A percentile compares a stretch with the other conserved stretches of the same genome.
phyloP scores from a whole-genome alignment of 1,140 invertebrate species.

The Pogonomyrmex californicus region DNA sequence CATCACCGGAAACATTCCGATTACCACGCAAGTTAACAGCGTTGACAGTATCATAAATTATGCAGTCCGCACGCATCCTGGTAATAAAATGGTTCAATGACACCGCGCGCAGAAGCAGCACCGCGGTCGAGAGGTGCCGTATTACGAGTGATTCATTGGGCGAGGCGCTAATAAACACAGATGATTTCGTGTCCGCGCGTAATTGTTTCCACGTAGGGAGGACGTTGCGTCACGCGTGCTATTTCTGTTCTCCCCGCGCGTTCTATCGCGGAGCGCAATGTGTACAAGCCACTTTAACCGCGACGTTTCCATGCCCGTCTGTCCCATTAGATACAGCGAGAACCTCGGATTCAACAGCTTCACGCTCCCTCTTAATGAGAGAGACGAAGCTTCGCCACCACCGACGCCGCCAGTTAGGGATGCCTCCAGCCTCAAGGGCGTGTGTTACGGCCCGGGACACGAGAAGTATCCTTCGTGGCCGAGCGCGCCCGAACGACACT shows the following conservation, averaged over 20 bases:
- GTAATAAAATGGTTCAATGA: constrained; percentile 75
- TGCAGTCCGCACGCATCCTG: constrained; percentile 62
- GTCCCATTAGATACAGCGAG: constrained; percentile 83
- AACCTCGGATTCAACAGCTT: constrained; percentile 86
- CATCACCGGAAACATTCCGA: constrained; percentile 55
- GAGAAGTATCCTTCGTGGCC: constrained; percentile 95
- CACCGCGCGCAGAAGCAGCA: constrained; percentile 32
- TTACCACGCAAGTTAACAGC: constrained; percentile 67
- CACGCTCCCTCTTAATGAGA: constrained; percentile 84
- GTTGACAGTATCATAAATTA: constrained; percentile 74
- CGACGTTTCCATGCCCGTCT: constrained; percentile 29
- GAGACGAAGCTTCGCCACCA: constrained; percentile 86
- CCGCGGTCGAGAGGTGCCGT: constrained; percentile 33
- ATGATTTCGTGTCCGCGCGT: constrained; percentile 40
- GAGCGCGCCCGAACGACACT: constrained; percentile 82
- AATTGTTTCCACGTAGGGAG: constrained; percentile 64
- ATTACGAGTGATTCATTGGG: constrained; percentile 68
- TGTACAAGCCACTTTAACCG: constrained; percentile 21
- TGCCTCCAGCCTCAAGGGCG: constrained; percentile 90
- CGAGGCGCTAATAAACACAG: constrained; percentile 59
- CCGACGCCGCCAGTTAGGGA: constrained; percentile 90
- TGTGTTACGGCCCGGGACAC: constrained; percentile 92
- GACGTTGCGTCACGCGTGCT: constrained; percentile 31
- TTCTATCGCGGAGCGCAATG: background rate
- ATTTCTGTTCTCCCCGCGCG: constrained; percentile 21